Percentiles rank a stretch among this genome's conserved stretches.
phyloP scores from a whole-genome alignment of 2,797 vertebrate genomes.

The Anguilla obscura region DNA sequence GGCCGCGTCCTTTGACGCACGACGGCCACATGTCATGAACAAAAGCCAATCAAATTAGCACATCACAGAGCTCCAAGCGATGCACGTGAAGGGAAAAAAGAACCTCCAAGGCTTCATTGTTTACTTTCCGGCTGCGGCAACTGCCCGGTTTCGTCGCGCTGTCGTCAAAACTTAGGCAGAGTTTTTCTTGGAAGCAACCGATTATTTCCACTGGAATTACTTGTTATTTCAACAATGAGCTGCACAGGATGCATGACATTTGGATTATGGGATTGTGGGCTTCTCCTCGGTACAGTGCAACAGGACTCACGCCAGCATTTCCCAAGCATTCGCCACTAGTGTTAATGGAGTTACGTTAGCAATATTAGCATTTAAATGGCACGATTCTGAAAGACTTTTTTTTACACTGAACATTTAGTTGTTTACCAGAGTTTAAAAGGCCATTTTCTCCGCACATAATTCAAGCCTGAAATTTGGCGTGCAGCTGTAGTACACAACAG shows the following conservation, averaged over 20 bases:
- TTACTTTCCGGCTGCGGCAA: neutral
- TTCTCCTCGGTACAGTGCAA: neutral
- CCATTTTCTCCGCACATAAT: conserved; percentile 9
- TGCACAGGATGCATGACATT: neutral
- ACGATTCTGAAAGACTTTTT: neutral
- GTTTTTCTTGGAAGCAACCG: neutral
- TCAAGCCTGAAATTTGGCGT: conserved; percentile 18
- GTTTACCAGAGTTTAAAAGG: neutral
- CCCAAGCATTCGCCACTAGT: neutral
- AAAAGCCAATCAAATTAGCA: neutral
- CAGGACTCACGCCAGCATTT: neutral
- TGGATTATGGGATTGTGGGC: neutral
- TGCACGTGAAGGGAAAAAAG: neutral
- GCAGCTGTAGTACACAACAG: conserved; percentile 11
- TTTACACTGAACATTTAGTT: conserved; percentile 1
- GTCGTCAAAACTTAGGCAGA: neutral
- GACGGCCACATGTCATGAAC: neutral
- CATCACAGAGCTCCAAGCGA: neutral
- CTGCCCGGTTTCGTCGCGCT: neutral
- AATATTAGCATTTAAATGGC: neutral
- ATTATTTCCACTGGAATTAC: neutral
- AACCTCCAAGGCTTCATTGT: neutral
- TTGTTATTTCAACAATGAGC: neutral
- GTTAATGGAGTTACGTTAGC: neutral
- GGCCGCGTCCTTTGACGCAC: neutral